Conservation (phyloP, 2,113 vertebrate genomes). For the Callocephalon fimbriatum region DNA sequence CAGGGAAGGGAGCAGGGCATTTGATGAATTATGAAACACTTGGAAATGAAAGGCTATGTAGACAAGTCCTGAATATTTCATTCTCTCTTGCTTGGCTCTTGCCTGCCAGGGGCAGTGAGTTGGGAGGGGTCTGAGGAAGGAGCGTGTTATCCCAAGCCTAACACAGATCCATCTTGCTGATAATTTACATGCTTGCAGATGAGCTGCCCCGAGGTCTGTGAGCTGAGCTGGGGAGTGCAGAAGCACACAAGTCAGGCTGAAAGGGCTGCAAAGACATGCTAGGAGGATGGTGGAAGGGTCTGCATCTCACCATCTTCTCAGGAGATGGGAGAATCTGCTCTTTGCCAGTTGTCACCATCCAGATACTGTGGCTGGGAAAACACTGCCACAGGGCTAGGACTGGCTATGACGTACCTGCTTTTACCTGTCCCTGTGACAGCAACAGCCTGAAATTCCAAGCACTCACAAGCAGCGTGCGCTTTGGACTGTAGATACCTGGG, state of each 20-base stretch:
- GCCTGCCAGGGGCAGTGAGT: background rate
- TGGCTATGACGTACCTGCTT: too few species aligned
- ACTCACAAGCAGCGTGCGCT: fast-evolving
- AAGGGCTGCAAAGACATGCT: background rate
- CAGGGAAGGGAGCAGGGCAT: background rate
- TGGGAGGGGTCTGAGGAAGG: background rate
- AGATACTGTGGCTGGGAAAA: background rate
- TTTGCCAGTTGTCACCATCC: too few species aligned
- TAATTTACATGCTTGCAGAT: background rate
- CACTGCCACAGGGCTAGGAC: background rate
- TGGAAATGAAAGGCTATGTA: background rate
- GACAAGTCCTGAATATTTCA: conserved; percentile 39
- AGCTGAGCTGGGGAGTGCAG: background rate
- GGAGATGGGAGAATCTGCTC: background rate
- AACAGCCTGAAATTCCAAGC: background rate
- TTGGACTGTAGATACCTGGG: background rate
- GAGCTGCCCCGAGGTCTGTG: fast-evolving
- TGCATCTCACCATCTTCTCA: background rate
- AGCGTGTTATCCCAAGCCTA: background rate
- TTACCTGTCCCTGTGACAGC: fast-evolving
- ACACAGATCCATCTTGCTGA: background rate
- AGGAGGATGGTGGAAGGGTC: background rate
- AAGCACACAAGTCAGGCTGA: background rate
- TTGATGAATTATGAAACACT: conserved; percentile 39
- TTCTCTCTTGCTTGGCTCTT: background rate